Percentiles rank a stretch among this genome's conserved stretches.
Conservation (phyloP, 1,140 invertebrate species). For the Liolophura sinensis region DNA sequence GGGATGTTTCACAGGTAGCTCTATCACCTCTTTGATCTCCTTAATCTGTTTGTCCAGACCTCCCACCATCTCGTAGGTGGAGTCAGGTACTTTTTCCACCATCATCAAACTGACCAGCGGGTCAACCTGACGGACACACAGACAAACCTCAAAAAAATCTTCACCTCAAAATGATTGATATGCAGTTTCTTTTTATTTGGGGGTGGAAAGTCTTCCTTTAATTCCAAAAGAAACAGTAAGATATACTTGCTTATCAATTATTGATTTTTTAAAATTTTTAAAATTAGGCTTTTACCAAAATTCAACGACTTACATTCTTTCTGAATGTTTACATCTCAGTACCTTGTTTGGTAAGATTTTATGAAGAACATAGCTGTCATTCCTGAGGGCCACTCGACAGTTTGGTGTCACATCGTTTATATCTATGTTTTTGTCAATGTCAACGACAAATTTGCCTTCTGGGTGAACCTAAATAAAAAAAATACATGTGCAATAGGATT, state of each 20-base stretch:
- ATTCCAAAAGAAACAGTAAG: no score
- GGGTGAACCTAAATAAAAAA: constrained; percentile 79
- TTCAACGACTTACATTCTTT: no score
- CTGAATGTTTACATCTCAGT: no score
- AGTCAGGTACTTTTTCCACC: constrained; percentile 99
- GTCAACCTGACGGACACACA: constrained; percentile 86
- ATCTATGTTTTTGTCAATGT: constrained; percentile 99
- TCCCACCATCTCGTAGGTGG: constrained; percentile 99
- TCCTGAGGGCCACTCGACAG: constrained; percentile 94
- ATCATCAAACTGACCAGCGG: constrained; percentile 99
- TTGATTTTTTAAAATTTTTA: no score
- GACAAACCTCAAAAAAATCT: not conserved
- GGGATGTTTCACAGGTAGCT: constrained; percentile 98
- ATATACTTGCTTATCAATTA: no score
- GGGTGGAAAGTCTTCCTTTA: not conserved
- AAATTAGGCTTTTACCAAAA: no score
- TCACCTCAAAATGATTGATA: constrained; percentile 10
- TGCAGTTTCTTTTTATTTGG: not conserved
- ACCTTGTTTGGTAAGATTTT: constrained; percentile 99
- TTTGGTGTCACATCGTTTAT: constrained; percentile 98
- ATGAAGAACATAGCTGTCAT: constrained; percentile 98
- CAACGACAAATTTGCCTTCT: constrained; percentile 99
- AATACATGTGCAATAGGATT: no score
- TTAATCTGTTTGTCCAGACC: constrained; percentile 99
- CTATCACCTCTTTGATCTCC: constrained; percentile 99